Evolutionary conservation across 2,113 vertebrate genomes (phyloP), one percentile per base, ranked within the genome.

Genomic region (Microcebus ravelobensis): DNA sequence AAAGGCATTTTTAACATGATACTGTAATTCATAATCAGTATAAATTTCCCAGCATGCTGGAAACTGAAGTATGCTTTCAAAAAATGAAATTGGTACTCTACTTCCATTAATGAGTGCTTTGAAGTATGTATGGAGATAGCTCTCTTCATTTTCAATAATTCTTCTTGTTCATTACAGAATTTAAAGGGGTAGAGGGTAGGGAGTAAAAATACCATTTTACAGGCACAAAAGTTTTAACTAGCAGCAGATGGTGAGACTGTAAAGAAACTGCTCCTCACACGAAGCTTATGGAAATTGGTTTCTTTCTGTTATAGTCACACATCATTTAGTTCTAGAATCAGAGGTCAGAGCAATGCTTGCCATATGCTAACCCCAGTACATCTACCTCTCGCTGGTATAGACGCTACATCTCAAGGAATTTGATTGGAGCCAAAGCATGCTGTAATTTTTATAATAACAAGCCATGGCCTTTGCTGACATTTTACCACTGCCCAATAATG

Each of bases 181-280:
- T 95, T 79, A 87, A 83, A 95, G 68, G 83, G 73, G 59, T 70
- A 86, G 87, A 91, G 71, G 50, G 87, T 88, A 70, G 77, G 14
- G 45, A 89, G 71, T 89, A 91, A 97, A 96, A 97, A 97, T 93
- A 96, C 50, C 86, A 79, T 79, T 98, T 88, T 90, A 42, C 63
- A 94, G 84, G 74, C 80, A 31, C 73, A 93, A 71, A 94, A 83
- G 48, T 50, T 82, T 90, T 88, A 93, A 90, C 83, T 83, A 83
- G 92, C 87, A 96, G 90, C 97, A 97, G 97, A 97, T 97, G 97
- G 95, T 70, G 57, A 90, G 87, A 79, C 61, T 87, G 39, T 88
- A 70, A 84, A 96, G 96, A 93, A 96, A 81, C 87, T 4, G 71
- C 57, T 96, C 85, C 61, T 95, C 77, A 13, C 73, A 73, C 73